A percentile compares a stretch with the other conserved stretches of the same genome.
Conservation (phyloP, 2,888 invertebrate genomes). For the Agrypnus murinus region DNA sequence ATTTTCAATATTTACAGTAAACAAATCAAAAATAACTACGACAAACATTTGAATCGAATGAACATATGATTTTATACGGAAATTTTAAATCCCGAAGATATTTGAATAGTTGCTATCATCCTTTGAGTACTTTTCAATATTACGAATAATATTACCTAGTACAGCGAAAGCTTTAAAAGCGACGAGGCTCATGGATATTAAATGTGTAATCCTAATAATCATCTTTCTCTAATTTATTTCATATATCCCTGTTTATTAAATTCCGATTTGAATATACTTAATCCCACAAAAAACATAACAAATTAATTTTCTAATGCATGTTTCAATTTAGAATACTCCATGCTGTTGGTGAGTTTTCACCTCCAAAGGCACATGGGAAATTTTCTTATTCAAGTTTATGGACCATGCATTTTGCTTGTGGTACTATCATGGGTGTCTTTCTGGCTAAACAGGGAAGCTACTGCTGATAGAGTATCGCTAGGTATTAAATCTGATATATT, state of each 20-base stretch:
- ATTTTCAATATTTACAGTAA: slow-evolving; percentile 7
- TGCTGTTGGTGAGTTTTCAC: slow-evolving; percentile 84
- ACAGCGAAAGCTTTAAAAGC: background rate
- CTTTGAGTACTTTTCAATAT: slow-evolving; percentile 25
- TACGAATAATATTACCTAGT: slow-evolving; percentile 2
- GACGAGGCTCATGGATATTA: background rate
- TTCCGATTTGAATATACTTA: too few species aligned
- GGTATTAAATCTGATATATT: slow-evolving; percentile 71
- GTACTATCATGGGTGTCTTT: slow-evolving; percentile 92
- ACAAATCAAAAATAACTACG: background rate
- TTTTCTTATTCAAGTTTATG: slow-evolving; percentile 90
- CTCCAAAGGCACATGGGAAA: slow-evolving; percentile 89
- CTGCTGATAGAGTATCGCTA: slow-evolving; percentile 86
- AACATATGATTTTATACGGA: background rate
- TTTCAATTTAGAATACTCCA: slow-evolving; percentile 76
- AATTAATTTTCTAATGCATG: slow-evolving; percentile 22
- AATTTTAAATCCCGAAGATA: background rate
- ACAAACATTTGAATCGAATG: background rate
- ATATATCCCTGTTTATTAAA: too few species aligned
- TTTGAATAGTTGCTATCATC: slow-evolving; percentile 14
- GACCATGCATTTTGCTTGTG: slow-evolving; percentile 87
- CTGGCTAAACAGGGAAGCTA: slow-evolving; percentile 90
- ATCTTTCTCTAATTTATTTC: too few species aligned
- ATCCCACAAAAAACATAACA: too few species aligned
- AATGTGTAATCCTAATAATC: too few species aligned